A percentile compares a stretch with the other conserved stretches of the same genome.
Conservation (phyloP, 37 sponge, comb jelly and placozoan genomes). For the Aphrocallistes beatrix region DNA sequence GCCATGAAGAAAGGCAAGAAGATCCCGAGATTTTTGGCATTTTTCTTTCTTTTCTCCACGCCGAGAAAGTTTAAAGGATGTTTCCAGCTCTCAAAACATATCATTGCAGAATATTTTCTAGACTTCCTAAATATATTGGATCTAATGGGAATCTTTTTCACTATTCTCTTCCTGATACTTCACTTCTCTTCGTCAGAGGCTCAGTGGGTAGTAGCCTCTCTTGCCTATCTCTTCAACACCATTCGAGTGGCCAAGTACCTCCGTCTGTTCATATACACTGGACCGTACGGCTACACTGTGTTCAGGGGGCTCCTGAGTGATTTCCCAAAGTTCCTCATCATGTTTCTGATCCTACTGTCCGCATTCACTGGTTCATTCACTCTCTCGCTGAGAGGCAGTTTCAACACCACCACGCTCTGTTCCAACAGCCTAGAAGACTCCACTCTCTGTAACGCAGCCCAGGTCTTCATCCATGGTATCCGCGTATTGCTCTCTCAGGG, state of each 20-base stretch:
- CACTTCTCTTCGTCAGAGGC: background rate
- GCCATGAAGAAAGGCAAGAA: background rate
- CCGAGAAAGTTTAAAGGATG: background rate
- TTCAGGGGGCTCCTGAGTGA: background rate
- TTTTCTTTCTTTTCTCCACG: background rate
- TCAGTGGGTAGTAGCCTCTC: background rate
- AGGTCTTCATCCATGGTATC: background rate
- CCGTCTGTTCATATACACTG: slow-evolving; percentile 1
- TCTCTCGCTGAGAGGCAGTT: background rate
- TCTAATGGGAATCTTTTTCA: background rate
- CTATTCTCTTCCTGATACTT: background rate
- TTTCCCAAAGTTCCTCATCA: background rate
- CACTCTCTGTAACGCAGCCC: background rate
- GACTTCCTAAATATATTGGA: background rate
- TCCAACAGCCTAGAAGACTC: background rate
- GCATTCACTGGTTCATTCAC: background rate
- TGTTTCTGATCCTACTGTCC: background rate
- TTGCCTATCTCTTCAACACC: background rate
- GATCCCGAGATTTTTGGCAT: background rate
- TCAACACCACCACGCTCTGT: background rate
- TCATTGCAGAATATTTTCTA: background rate
- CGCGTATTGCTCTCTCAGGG: background rate
- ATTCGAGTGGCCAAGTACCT: background rate
- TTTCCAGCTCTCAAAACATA: background rate
- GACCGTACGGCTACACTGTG: background rate